A percentile compares a stretch with the other conserved stretches of the same genome.
Evolutionary conservation across 2,797 vertebrate genomes (phyloP).

Genomic region (Antennarius maculatus): DNA sequence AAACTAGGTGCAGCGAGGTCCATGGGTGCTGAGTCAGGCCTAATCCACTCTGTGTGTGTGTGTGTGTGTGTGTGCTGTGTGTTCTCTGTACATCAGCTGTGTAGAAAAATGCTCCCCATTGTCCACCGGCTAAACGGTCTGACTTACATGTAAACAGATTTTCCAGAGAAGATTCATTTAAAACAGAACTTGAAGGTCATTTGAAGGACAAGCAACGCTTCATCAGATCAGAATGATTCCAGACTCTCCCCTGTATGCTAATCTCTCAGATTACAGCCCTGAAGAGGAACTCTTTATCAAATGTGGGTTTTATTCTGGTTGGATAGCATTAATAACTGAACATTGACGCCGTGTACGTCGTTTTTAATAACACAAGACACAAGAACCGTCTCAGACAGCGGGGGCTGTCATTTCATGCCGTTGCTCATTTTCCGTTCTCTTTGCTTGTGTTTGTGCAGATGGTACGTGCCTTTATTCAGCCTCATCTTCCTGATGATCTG

Average conservation of each 20-base stretch:
- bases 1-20: conserved; percentile 51
- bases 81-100: conserved; percentile 10
- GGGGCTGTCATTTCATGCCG: conserved; percentile 10
- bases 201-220: no score
- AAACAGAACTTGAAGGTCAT: no score
- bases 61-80: conserved; percentile 2
- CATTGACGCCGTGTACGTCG: background rate
- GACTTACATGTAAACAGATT: background rate
- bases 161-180: no score
- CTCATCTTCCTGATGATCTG: conserved; percentile 88
- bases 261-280: conserved; percentile 16
- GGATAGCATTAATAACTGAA: conserved; percentile 8
- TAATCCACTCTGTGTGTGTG: conserved; percentile 36
- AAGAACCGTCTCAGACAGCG: conserved; percentile 1
- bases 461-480: conserved; percentile 84
- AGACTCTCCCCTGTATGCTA: conserved; percentile 14
- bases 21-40: conserved; percentile 66
- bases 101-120: conserved; percentile 1
- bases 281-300: conserved; percentile 18
- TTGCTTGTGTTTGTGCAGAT: conserved; percentile 71
- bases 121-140: conserved; percentile 3
- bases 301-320: conserved; percentile 15
- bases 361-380: conserved; percentile 19
- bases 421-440: conserved; percentile 15
- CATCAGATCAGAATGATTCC: background rate